phyloP scores from a whole-genome alignment of 2,797 vertebrate species.

The Microctenopoma lineatum region DNA sequence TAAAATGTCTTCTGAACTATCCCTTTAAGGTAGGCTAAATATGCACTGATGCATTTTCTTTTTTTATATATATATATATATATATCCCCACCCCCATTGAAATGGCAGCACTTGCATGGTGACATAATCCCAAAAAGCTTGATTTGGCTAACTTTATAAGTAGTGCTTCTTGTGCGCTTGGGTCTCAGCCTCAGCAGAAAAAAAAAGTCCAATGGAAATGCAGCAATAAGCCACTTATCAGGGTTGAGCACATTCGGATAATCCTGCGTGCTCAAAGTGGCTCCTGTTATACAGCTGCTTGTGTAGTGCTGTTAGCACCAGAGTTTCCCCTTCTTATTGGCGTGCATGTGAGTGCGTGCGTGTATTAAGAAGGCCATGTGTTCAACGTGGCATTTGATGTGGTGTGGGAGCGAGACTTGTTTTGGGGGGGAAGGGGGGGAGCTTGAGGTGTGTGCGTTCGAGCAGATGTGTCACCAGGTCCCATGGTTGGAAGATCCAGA shows the following conservation, averaged over 20 bases:
- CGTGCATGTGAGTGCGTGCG: constrained; percentile 24
- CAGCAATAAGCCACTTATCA: constrained; percentile 88
- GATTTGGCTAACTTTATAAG: constrained; percentile 86
- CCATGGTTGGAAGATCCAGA: constrained; percentile 44
- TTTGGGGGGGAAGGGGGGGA: constrained; percentile 5
- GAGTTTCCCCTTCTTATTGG: constrained; percentile 50
- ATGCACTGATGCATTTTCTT: constrained; percentile 30
- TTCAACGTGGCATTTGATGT: constrained; percentile 37
- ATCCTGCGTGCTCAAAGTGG: constrained; percentile 83
- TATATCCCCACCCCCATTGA: constrained; percentile 64
- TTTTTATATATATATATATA: constrained; percentile 3
- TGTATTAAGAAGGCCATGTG: constrained; percentile 33
- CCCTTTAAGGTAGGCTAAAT: constrained; percentile 49
- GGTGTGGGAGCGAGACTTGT: constrained; percentile 36
- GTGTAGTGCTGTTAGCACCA: constrained; percentile 66
- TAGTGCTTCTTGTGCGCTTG: constrained; percentile 79
- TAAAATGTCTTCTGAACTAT: constrained; percentile 12
- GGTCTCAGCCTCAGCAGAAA: constrained; percentile 84
- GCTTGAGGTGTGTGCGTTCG: constrained; percentile 48
- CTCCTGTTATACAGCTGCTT: constrained; percentile 80
- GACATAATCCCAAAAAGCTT: constrained; percentile 84
- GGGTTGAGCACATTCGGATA: constrained; percentile 86
- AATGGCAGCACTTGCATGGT: constrained; percentile 72
- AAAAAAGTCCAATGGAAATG: constrained; percentile 82
- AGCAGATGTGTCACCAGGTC: constrained; percentile 55